These are phyloP conservation scores for Rhagium mordax DNA, from an alignment of 2,888 invertebrate species.

Conservation along the genomic window DNA sequence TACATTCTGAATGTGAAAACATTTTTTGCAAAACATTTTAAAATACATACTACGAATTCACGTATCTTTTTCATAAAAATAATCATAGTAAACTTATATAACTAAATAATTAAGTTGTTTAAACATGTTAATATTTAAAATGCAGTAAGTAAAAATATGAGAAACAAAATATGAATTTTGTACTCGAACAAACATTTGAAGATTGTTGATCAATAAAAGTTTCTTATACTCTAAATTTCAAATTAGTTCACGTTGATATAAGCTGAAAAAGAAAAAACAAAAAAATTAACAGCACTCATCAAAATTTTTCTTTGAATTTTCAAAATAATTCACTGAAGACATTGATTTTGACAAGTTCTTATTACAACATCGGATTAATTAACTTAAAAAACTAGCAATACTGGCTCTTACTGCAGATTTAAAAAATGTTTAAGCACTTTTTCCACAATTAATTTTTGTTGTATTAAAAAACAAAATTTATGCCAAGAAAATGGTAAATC, in stretches of 20 bases:
- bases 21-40: conserved; percentile 13
- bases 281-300: conserved; percentile 17
- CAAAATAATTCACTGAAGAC: no score
- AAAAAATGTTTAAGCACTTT: no score
- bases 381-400: no score
- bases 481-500: no score
- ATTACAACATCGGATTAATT: no score
- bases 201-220: conserved; percentile 50
- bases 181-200: conserved; percentile 56
- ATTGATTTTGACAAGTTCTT: no score
- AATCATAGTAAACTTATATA: conserved; percentile 22
- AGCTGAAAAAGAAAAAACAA: conserved; percentile 63
- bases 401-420: no score
- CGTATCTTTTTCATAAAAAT: conserved; percentile 26
- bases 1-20: conserved; percentile 32
- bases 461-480: no score
- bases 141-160: conserved; percentile 40
- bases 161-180: conserved; percentile 54
- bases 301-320: background rate
- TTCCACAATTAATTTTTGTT: no score
- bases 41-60: conserved; percentile 26
- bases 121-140: conserved; percentile 42
- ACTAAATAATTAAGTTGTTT: conserved; percentile 39
- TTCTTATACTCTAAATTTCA: conserved; percentile 46
- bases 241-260: conserved; percentile 69